phyloP scores from a whole-genome alignment of 1,140 invertebrate genomes.

The Venturia canescens region DNA sequence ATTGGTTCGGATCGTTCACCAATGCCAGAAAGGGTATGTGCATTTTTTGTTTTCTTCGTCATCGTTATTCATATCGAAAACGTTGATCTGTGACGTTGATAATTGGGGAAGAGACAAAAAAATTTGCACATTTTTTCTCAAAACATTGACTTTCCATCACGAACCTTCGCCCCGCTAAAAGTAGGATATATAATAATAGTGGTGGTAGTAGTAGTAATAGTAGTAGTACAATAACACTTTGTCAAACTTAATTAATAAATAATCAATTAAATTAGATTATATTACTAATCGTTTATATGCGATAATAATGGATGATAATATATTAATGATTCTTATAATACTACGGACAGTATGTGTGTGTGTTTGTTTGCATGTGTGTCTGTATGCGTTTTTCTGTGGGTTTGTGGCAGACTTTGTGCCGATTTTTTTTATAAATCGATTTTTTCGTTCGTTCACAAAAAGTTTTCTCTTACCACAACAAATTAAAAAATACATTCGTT shows the following conservation, averaged over 20 bases:
- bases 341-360: slow-evolving; percentile 65
- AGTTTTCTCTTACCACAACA: neutral
- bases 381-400: slow-evolving; percentile 58
- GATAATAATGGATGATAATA: slow-evolving; percentile 77
- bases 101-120: slow-evolving; percentile 41
- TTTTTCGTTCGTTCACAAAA: slow-evolving; percentile 10
- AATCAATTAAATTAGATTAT: slow-evolving; percentile 78
- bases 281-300: slow-evolving; percentile 75
- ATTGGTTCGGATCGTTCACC: slow-evolving; percentile 52
- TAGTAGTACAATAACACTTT: slow-evolving; percentile 67
- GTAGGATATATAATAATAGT: slow-evolving; percentile 52
- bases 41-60: neutral
- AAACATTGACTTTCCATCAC: slow-evolving; percentile 47
- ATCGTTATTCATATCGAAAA: neutral
- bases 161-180: slow-evolving; percentile 52
- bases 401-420: slow-evolving; percentile 14
- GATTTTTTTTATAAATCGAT: neutral
- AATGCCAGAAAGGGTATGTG: slow-evolving; percentile 22
- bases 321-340: slow-evolving; percentile 78
- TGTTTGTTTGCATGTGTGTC: slow-evolving; percentile 52
- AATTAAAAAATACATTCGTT: neutral
- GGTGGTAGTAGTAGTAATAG: slow-evolving; percentile 50
- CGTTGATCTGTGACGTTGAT: slow-evolving; percentile 2
- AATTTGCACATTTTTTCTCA: neutral
- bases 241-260: slow-evolving; percentile 77